These are phyloP conservation scores for Sinocyclocheilus rhinocerous DNA, from an alignment of 2,113 vertebrate species.

Conservation along the genomic window DNA sequence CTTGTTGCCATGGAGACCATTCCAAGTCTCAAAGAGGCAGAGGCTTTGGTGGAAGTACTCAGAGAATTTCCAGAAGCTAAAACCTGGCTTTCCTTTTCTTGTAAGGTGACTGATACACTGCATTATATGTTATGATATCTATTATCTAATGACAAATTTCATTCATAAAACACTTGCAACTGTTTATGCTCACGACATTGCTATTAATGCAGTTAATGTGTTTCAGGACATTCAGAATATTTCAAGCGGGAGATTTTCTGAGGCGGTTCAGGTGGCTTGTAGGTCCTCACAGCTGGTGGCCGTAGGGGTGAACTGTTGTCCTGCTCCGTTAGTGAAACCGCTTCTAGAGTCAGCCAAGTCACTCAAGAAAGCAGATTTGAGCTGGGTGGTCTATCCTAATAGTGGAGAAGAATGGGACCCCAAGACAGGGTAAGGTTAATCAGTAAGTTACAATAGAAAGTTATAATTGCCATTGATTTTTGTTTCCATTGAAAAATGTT, in stretches of 20 bases:
- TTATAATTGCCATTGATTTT: too few species aligned
- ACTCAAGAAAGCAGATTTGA: conserved; percentile 57
- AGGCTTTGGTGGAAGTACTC: conserved; percentile 75
- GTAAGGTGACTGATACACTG: conserved; percentile 70
- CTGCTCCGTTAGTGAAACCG: conserved; percentile 70
- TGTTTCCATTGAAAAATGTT: neutral
- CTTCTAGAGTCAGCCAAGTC: conserved; percentile 70
- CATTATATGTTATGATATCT: neutral
- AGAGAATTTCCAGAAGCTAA: conserved; percentile 75
- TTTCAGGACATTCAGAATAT: conserved; percentile 70
- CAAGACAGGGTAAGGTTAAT: conserved; percentile 57
- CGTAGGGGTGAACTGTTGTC: conserved; percentile 81
- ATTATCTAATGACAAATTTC: neutral
- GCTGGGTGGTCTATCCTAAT: conserved; percentile 83
- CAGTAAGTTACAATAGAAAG: too few species aligned
- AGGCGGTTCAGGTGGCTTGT: conserved; percentile 66
- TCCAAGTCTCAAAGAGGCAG: conserved; percentile 79
- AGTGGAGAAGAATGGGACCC: conserved; percentile 77
- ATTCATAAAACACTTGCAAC: neutral
- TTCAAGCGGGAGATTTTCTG: conserved; percentile 73
- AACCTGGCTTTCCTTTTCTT: conserved; percentile 82
- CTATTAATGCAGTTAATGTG: neutral
- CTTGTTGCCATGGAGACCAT: conserved; percentile 82
- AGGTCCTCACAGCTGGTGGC: conserved; percentile 74
- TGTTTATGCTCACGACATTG: neutral